Percentiles rank a stretch among this genome's conserved stretches.
Conservation (phyloP, 2,113 vertebrate species). For the Oryzias melastigma region DNA sequence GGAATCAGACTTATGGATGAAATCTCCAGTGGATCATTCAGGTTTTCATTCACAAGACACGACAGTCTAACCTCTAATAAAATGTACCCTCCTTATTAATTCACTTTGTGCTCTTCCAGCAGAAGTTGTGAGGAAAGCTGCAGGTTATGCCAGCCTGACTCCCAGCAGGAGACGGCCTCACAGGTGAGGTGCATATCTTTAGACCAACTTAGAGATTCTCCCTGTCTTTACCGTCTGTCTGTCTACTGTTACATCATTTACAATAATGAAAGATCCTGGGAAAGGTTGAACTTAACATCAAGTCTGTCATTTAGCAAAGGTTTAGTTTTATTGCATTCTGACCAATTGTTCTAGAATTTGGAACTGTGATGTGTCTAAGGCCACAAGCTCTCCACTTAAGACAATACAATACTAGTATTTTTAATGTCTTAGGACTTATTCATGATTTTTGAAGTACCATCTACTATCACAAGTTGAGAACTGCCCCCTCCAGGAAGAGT, state of each 20-base stretch:
- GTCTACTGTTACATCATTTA: background rate
- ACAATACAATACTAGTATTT: too few relatives aligned
- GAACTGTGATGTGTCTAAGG: too few relatives aligned
- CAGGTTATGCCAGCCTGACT: slow-evolving; percentile 23
- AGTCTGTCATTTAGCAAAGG: too few relatives aligned
- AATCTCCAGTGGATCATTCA: slow-evolving; percentile 20
- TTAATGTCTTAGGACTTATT: too few relatives aligned
- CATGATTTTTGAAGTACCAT: too few relatives aligned
- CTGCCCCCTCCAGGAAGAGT: too few relatives aligned
- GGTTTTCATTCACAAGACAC: slow-evolving; percentile 21
- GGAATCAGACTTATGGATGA: slow-evolving; percentile 39
- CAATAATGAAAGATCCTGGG: background rate
- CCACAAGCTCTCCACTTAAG: too few relatives aligned
- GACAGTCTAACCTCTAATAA: slow-evolving; percentile 12
- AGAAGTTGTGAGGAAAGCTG: slow-evolving; percentile 9
- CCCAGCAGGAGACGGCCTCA: slow-evolving; percentile 23
- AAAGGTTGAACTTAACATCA: too few relatives aligned
- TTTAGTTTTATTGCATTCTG: too few relatives aligned
- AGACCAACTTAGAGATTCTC: slow-evolving; percentile 46
- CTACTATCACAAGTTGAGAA: too few relatives aligned
- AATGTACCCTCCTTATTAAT: slow-evolving; percentile 7
- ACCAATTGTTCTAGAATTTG: too few relatives aligned
- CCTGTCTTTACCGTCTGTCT: slow-evolving; percentile 29
- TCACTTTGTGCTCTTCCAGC: slow-evolving; percentile 6
- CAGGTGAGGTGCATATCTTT: slow-evolving; percentile 44